phyloP scores from a whole-genome alignment of 2,888 invertebrate species.

The Cheilosia impressa region DNA sequence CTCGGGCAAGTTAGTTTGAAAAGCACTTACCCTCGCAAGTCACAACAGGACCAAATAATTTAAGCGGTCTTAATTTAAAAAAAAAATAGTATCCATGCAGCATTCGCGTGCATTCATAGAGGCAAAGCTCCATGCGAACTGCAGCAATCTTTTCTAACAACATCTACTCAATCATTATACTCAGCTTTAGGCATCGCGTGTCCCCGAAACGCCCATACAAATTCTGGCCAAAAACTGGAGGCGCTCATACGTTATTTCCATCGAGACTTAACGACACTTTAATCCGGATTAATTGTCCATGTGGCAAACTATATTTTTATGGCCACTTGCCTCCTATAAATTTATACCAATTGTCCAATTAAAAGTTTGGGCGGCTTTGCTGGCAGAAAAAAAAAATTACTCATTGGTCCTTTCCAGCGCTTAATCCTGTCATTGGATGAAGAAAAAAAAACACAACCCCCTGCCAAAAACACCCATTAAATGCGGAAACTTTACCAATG shows the following conservation, averaged over 20 bases:
- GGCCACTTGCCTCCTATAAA: constrained; percentile 53
- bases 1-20: too few relatives aligned
- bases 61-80: too few relatives aligned
- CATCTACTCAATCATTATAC: neutral
- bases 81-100: too few relatives aligned
- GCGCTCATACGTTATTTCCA: neutral
- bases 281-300: constrained; percentile 61
- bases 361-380: constrained; percentile 47
- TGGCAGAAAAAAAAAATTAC: neutral
- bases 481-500: constrained; percentile 62
- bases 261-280: constrained; percentile 47
- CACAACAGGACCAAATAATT: too few relatives aligned
- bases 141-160: too few relatives aligned
- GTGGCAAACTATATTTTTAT: constrained; percentile 55
- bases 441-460: constrained; percentile 25
- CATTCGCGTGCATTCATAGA: too few relatives aligned
- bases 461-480: constrained; percentile 49
- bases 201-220: constrained; percentile 3
- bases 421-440: constrained; percentile 22
- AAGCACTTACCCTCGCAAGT: too few relatives aligned
- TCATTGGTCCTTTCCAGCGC: neutral
- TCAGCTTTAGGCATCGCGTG: too few relatives aligned
- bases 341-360: constrained; percentile 60
- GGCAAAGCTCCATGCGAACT: too few relatives aligned
- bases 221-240: neutral